phyloP scores from a whole-genome alignment of 2,888 invertebrate species.

The Pyralis farinalis region DNA sequence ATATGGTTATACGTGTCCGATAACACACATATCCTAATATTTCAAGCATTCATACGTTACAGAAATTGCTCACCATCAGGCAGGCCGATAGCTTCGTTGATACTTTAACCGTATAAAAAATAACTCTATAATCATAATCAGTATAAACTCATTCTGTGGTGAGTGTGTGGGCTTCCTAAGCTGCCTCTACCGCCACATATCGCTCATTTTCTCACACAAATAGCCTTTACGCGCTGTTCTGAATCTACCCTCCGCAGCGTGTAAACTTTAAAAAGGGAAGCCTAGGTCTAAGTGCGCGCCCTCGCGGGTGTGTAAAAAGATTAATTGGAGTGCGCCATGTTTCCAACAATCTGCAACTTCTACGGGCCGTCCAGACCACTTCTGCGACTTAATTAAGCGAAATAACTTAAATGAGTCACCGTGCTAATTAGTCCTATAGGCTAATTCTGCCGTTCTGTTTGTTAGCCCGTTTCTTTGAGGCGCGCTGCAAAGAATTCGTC shows the following conservation, averaged over 20 bases:
- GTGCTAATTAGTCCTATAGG: slow-evolving; percentile 78
- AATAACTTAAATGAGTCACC: slow-evolving; percentile 79
- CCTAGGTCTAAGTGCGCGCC: slow-evolving; percentile 60
- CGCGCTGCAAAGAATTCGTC: slow-evolving; percentile 39
- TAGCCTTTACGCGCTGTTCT: slow-evolving; percentile 8
- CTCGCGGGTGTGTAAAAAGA: slow-evolving; percentile 78
- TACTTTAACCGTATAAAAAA: too few species aligned
- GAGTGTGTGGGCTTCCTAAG: neutral
- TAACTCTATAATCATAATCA: too few species aligned
- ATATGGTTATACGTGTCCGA: too few species aligned
- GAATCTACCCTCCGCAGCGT: slow-evolving; percentile 9
- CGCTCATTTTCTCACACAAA: slow-evolving; percentile 6
- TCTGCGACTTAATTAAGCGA: slow-evolving; percentile 79
- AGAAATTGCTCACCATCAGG: too few species aligned
- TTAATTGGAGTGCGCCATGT: slow-evolving; percentile 78
- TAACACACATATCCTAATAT: too few species aligned
- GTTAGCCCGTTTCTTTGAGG: slow-evolving; percentile 74
- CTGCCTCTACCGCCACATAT: neutral
- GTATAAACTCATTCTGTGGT: neutral
- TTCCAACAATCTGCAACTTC: slow-evolving; percentile 76
- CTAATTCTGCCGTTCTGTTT: slow-evolving; percentile 76
- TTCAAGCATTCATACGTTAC: too few species aligned
- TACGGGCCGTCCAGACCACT: slow-evolving; percentile 77
- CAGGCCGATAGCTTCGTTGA: too few species aligned
- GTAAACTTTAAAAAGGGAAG: slow-evolving; percentile 18